phyloP scores from a whole-genome alignment of 2,797 vertebrate species.

The Rhinella marina region DNA sequence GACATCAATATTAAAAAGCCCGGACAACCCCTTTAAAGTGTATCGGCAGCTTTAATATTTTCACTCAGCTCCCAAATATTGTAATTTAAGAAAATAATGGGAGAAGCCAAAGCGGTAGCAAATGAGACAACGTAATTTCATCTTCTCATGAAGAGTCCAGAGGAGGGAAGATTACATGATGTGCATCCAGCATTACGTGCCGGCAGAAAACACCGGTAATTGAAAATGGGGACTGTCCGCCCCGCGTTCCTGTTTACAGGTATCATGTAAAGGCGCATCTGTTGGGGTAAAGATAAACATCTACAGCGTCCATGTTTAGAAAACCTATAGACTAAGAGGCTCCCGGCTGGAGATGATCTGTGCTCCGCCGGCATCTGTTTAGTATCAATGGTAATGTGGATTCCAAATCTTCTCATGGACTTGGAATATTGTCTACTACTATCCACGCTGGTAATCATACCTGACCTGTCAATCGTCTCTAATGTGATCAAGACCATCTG shows the following conservation, averaged over 20 bases:
- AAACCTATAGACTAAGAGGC: background rate
- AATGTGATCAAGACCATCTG: slow-evolving; percentile 54
- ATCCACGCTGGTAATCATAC: slow-evolving; percentile 38
- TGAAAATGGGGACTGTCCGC: background rate
- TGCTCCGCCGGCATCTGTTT: slow-evolving; percentile 53
- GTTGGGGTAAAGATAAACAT: slow-evolving; percentile 39
- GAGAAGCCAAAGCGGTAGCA: background rate
- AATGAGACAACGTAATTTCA: background rate
- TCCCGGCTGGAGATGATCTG: background rate
- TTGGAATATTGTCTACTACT: slow-evolving; percentile 46
- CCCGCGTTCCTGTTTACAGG: slow-evolving; percentile 37
- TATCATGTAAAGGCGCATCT: slow-evolving; percentile 23
- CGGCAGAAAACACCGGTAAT: slow-evolving; percentile 1
- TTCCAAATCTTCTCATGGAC: slow-evolving; percentile 26
- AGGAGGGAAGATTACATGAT: background rate
- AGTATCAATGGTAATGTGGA: slow-evolving; percentile 43
- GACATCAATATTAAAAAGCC: no score
- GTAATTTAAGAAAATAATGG: background rate
- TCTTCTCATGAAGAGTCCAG: background rate
- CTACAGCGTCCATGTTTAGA: slow-evolving; percentile 36
- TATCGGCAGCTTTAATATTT: background rate
- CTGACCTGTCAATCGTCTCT: slow-evolving; percentile 48
- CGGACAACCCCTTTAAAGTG: no score
- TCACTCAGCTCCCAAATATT: background rate
- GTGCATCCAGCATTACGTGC: background rate